phyloP scores from a whole-genome alignment of 2,113 vertebrate genomes.

The Lutjanus erythropterus region DNA sequence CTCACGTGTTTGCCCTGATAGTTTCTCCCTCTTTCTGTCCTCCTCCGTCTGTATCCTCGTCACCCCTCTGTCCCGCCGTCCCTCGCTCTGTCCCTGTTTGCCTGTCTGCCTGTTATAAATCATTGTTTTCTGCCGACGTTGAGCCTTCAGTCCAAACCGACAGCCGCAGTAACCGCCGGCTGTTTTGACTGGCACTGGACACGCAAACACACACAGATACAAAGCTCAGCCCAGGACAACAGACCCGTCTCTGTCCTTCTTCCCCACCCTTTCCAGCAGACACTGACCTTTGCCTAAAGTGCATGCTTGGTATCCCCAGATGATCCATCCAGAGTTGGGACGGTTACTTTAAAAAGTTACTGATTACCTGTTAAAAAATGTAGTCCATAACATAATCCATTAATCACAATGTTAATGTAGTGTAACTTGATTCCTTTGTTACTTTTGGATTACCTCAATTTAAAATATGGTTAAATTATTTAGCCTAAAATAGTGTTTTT shows the following conservation, averaged over 20 bases:
- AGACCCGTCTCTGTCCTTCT: background rate
- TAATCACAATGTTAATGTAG: no score
- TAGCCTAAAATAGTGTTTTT: no score
- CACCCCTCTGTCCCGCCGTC: background rate
- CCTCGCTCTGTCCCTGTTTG: slow-evolving; percentile 30
- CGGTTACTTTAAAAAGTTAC: no score
- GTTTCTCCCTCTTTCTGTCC: slow-evolving; percentile 15
- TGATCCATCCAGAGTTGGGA: background rate
- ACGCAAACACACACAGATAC: background rate
- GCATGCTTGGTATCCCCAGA: background rate
- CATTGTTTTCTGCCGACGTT: slow-evolving; percentile 24
- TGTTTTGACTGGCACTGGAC: slow-evolving; percentile 36
- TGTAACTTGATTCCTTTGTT: no score
- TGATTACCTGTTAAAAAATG: no score
- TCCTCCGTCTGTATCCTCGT: slow-evolving; percentile 18
- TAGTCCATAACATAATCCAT: no score
- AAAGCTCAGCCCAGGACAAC: slow-evolving; percentile 9
- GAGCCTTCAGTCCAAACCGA: slow-evolving; percentile 31
- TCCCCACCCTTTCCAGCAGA: background rate
- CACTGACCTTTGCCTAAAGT: slow-evolving; percentile 7
- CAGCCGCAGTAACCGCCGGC: slow-evolving; percentile 37
- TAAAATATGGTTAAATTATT: no score
- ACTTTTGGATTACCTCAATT: no score
- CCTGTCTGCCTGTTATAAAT: slow-evolving; percentile 53
- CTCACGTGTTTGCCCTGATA: background rate